Evolutionary conservation across 1,140 invertebrate genomes (phyloP), one percentile per base, ranked within the genome.

Genomic region (Lanistes nyassanus): DNA sequence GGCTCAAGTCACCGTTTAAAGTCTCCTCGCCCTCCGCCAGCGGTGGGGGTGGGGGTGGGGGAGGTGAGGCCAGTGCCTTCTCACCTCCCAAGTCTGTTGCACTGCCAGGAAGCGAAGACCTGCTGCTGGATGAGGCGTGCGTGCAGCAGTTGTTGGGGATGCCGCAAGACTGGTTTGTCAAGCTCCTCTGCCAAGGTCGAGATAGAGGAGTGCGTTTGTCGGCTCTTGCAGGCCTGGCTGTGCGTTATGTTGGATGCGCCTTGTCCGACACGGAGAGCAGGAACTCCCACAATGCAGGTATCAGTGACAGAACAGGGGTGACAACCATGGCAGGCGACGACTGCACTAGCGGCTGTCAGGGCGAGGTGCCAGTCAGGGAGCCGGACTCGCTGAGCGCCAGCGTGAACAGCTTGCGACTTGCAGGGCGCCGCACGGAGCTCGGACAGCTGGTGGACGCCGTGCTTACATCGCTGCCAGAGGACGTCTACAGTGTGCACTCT

Each of bases 121-220:
- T n/a, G 23, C 68, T 74, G 65, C 64, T 64, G 34, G 80, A 83
- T 13, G 80, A 83, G 19, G 65, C 62, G 23, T 79, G 62, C 37
- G 51, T 84, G 11, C 73, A 79, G 23, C 47, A 67, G 29, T 60
- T 88, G 66, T 65, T 76, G 42, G 65, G 77, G 6, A 74, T 88
- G 34, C 83, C 86, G 0, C 47, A 85, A 19, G 80, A 82, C 3
- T 87, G 86, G 86, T 83, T 86, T 60, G 71, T 82, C 36, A 82
- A 81, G 68, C 47, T 87, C 1, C 51, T 87, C 29, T 66, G 74
- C 9, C 62, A 78, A 53, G 85, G 80, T 13, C 74, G 81, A 67
- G 80, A 82, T 9, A 81, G 79, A 60, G 84, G 83, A 13, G 82
- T 87, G 0, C 75, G 78, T 31, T 58, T 75, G 55, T 68, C 77